Evolutionary conservation across 2,888 invertebrate species (phyloP), one percentile per base, ranked within the genome.

Genomic region (Eupsilia transversa): DNA sequence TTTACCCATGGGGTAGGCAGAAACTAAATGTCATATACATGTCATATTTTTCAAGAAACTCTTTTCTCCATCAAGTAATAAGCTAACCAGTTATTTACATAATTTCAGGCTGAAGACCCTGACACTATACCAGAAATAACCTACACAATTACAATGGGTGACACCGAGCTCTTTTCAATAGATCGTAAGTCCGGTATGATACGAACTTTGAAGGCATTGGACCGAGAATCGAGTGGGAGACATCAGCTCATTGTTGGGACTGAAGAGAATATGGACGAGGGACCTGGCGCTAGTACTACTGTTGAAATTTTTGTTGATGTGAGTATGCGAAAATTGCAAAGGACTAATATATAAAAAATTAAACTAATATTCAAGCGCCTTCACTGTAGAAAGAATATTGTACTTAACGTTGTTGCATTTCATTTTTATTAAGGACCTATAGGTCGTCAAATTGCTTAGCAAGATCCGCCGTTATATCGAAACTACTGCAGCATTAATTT

Each of bases 161-260:
- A 98, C 20, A 97, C 97, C 0, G 98, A 98, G 68, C 94, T 98
- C 30, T 99, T 99, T 93, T 97, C 98, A 75, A 98, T 99, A 67
- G 98, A 99, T 84, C 97, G 98, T 3, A 97, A 97, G 85, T 97
- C 97, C 0, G 99, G 99, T 0, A 97, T 97, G 69, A 97, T 99
- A 41, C 97, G 97, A 89, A 99, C 99, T 0, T 93, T 97, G 0
- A 97, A 97, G 67, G 97, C 98, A 0, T 94, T 99, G 72, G 99
- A 99, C 92, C 98, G 98, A 85, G 99, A 99, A 90, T 96, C 97
- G 82, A 97, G 97, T 69, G 97, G 96, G 35, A 97, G 97, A 61
- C 98, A 99, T 87, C 97, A 98, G 74, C 93, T 99, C 0, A 95
- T 98, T 3, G 97, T 99, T 3, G 99, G 99, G 0, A 99, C 99